These are phyloP conservation scores for Scrobipalpa costella DNA, from an alignment of 2,888 invertebrate species.

Conservation along the genomic window DNA sequence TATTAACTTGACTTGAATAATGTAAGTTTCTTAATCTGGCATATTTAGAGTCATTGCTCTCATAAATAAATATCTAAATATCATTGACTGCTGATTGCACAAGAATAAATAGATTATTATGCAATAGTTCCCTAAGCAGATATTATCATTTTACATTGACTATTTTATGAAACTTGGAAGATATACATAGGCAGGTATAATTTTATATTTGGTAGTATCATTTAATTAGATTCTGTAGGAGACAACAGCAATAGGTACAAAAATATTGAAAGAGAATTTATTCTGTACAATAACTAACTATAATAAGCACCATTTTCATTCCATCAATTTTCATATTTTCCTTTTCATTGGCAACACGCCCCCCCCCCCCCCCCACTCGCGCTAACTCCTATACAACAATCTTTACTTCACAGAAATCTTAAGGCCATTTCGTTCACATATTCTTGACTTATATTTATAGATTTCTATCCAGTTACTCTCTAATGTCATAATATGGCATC, in stretches of 20 bases:
- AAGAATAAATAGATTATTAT: no score
- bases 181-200: neutral
- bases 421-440: constrained; percentile 55
- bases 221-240: constrained; percentile 32
- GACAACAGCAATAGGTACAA: constrained; percentile 60
- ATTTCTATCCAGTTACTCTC: neutral
- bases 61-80: constrained; percentile 22
- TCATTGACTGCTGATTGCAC: constrained; percentile 54
- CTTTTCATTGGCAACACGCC: constrained; percentile 56
- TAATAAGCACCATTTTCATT: constrained; percentile 78
- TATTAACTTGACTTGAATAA: neutral
- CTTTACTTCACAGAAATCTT: constrained; percentile 49
- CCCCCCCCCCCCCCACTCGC: constrained; percentile 37
- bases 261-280: constrained; percentile 75
- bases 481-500: constrained; percentile 20
- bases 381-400: constrained; percentile 41
- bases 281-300: constrained; percentile 79
- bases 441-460: constrained; percentile 35
- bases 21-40: neutral
- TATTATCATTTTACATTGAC: constrained; percentile 1
- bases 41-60: constrained; percentile 5
- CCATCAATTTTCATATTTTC: constrained; percentile 42
- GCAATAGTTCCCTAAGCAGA: neutral
- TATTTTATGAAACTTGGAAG: neutral
- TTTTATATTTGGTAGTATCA: neutral